Conservation (phyloP, 2,113 vertebrate species). For the Rhineura floridana region DNA sequence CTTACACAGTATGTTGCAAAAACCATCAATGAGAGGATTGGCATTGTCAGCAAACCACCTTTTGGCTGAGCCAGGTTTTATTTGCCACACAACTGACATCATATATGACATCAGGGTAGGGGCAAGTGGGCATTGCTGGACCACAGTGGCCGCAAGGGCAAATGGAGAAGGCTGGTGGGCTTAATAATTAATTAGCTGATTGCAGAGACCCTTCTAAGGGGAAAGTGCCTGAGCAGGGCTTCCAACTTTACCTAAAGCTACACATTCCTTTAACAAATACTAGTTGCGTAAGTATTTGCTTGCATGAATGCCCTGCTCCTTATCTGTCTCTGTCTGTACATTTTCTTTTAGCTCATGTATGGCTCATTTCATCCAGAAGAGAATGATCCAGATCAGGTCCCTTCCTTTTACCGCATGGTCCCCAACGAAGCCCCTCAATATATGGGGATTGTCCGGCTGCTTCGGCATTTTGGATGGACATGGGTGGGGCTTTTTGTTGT, state of each 20-base stretch:
- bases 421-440: not conserved
- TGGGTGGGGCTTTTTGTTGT: not conserved
- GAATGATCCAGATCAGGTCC: fast-evolving
- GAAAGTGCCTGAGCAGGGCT: too few relatives aligned
- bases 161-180: too few relatives aligned
- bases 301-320: not conserved
- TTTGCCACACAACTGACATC: too few relatives aligned
- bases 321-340: not conserved
- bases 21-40: too few relatives aligned
- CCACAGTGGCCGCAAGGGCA: too few relatives aligned
- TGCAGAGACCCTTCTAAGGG: too few relatives aligned
- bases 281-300: not conserved
- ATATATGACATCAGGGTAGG: too few relatives aligned
- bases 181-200: too few relatives aligned
- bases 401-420: not conserved
- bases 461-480: not conserved
- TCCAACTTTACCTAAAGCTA: not conserved
- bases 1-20: too few relatives aligned
- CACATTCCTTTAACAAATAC: not conserved
- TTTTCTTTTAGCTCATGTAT: constrained; percentile 1
- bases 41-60: too few relatives aligned
- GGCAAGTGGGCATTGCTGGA: too few relatives aligned
- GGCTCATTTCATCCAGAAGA: not conserved
- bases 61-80: too few relatives aligned
- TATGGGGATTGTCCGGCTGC: not conserved